phyloP scores from a whole-genome alignment of 2,113 vertebrate species.

The Vulpes ferrilata region DNA sequence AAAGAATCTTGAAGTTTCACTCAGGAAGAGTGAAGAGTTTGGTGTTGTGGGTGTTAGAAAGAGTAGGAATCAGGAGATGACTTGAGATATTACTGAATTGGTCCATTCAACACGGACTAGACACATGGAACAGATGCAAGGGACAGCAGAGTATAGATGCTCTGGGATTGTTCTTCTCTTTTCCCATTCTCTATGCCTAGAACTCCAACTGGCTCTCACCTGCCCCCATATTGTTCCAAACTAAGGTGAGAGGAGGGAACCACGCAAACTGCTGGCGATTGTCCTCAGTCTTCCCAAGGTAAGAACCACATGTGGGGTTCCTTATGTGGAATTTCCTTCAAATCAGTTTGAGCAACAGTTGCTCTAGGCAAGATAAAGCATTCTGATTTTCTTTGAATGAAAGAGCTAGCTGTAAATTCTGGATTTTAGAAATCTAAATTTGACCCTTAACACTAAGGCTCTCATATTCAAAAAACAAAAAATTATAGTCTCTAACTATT shows the following conservation, averaged over 20 bases:
- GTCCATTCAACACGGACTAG: neutral
- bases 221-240: neutral
- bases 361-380: neutral
- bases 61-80: neutral
- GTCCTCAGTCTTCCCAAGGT: neutral
- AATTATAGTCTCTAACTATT: neutral
- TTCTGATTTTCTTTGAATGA: neutral
- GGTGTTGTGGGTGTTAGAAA: neutral
- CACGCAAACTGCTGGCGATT: accelerated
- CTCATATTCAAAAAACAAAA: neutral
- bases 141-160: neutral
- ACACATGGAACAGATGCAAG: too few species aligned
- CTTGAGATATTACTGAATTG: neutral
- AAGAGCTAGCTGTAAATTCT: neutral
- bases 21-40: neutral
- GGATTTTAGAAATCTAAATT: neutral
- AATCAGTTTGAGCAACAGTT: neutral
- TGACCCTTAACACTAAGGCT: neutral
- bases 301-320: neutral
- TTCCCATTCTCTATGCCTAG: neutral
- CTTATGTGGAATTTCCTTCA: neutral
- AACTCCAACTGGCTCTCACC: neutral
- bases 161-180: neutral
- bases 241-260: neutral
- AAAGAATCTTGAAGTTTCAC: neutral